These are phyloP conservation scores for Scelioninae gen. 1 DNA, from an alignment of 2,888 invertebrate species.

Conservation along the genomic window DNA sequence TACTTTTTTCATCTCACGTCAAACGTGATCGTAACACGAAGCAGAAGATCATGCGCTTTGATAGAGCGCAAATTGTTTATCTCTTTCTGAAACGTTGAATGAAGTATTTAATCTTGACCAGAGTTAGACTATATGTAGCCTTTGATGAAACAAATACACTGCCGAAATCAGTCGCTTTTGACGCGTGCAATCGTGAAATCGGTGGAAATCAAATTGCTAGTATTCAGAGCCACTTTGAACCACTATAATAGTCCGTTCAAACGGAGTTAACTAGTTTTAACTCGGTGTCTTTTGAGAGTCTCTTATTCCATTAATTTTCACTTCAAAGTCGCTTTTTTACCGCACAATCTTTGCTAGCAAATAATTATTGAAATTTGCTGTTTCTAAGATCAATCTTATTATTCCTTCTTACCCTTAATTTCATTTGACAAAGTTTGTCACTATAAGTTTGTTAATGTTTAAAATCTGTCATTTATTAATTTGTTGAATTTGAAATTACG, in stretches of 20 bases:
- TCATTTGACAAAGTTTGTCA: too few relatives aligned
- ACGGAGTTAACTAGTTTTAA: constrained; percentile 58
- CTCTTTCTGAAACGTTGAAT: constrained; percentile 23
- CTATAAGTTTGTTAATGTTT: too few relatives aligned
- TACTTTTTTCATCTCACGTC: constrained; percentile 10
- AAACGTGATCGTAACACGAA: constrained; percentile 8
- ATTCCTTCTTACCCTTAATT: too few relatives aligned
- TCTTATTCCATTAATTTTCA: constrained; percentile 36
- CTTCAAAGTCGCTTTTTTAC: constrained; percentile 26
- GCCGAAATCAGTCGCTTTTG: constrained; percentile 66
- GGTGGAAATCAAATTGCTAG: constrained; percentile 61
- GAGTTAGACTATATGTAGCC: constrained; percentile 53
- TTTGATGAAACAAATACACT: constrained; percentile 66
- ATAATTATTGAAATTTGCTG: background rate
- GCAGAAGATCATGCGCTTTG: constrained; percentile 40
- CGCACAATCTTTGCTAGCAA: background rate
- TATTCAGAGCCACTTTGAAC: constrained; percentile 59
- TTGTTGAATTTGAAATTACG: too few relatives aligned
- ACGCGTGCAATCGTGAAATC: constrained; percentile 60
- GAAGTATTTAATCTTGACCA: constrained; percentile 64
- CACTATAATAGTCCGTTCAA: constrained; percentile 46
- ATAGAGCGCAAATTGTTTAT: constrained; percentile 32
- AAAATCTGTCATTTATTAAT: too few relatives aligned
- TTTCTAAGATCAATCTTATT: too few relatives aligned
- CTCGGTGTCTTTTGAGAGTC: constrained; percentile 47